These are phyloP conservation scores for Chlorops oryzae DNA, from an alignment of 1,140 invertebrate species.

Conservation along the genomic window DNA sequence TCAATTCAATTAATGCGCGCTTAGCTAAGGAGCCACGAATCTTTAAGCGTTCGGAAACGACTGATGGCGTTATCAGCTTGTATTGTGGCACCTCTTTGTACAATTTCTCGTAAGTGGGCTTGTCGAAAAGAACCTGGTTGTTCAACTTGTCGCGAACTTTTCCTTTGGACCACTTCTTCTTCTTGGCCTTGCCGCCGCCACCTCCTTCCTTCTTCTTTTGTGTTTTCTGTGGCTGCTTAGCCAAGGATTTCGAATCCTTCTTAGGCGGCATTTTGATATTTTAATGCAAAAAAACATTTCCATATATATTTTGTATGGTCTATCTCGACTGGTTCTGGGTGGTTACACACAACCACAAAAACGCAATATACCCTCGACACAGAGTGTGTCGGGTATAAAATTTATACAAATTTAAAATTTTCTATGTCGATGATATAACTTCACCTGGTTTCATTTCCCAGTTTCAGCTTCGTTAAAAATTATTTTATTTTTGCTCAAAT, in stretches of 20 bases:
- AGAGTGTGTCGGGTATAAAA: too few species aligned
- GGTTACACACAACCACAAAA: too few species aligned
- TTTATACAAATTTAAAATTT: too few species aligned
- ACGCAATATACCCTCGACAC: too few species aligned
- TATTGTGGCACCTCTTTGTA: slow-evolving; percentile 96
- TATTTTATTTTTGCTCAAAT: too few species aligned
- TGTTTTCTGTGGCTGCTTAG: slow-evolving; percentile 89
- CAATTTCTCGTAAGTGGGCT: slow-evolving; percentile 96
- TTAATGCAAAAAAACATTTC: too few species aligned
- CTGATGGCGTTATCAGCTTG: slow-evolving; percentile 98
- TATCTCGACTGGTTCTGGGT: too few species aligned
- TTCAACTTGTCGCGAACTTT: slow-evolving; percentile 99
- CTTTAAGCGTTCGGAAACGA: slow-evolving; percentile 97
- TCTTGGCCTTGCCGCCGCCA: slow-evolving; percentile 97
- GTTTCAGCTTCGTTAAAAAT: too few species aligned
- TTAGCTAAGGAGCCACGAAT: slow-evolving; percentile 96
- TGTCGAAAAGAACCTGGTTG: slow-evolving; percentile 97
- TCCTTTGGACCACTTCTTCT: slow-evolving; percentile 99
- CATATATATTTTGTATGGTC: too few species aligned
- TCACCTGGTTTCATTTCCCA: too few species aligned
- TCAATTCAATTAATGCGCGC: slow-evolving; percentile 85
- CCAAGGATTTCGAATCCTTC: slow-evolving; percentile 85
- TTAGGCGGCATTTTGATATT: slow-evolving; percentile 91
- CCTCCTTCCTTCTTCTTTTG: slow-evolving; percentile 96
- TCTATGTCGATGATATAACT: too few species aligned